Base-by-base conservation (phyloP, 1,140 invertebrate species). In the Pseudomyrmex concolor region DNA sequence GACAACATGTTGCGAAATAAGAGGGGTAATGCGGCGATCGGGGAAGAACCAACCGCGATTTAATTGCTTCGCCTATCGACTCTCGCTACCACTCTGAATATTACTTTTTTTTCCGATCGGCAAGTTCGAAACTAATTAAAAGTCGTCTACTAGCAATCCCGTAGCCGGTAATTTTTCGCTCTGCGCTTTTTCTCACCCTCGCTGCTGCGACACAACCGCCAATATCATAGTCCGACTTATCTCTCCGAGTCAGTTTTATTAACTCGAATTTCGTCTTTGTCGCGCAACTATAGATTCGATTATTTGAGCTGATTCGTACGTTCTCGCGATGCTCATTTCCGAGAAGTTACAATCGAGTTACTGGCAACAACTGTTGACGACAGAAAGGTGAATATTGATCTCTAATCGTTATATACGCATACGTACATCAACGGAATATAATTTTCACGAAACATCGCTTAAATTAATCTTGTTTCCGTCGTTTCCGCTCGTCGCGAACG, bases 121-220 rank as follows among this genome's bases (percentile, higher is more conserved):
- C 45, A 59, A 80, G 66, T 71, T 80, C 19, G 66, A 80, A 80
- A 80, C 76, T 80, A 80, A 80, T 80, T 80, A 80, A 80, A 80
- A 80, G 66, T 71, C 57, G 66, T 50, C 76, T 68, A 54, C 15
- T 57, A 19, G 64, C 12, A 43, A 68, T 78, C 59, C 15, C 15
- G 25, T 57, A 45, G 51, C 17, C 17, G 15, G 43, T 70, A 80
- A 80, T 71, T 71, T 19, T 45, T 71, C 54, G 12, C 43, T 1
- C 54, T 54, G 19, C 43, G 1, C 1, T 17, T 34, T 78, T 77
- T 55, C 9, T 51, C 17, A 15, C 25, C 43, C 12, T 68, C 59
- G 5, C 15, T 34, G 34, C 3, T 25, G 51, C 1, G 57, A 78
- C 12, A 2, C n/a, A 45, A 25, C 34, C 19, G 4, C 13, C 34